phyloP scores from a whole-genome alignment of 1,140 invertebrate species.

The Thrips palmi region DNA sequence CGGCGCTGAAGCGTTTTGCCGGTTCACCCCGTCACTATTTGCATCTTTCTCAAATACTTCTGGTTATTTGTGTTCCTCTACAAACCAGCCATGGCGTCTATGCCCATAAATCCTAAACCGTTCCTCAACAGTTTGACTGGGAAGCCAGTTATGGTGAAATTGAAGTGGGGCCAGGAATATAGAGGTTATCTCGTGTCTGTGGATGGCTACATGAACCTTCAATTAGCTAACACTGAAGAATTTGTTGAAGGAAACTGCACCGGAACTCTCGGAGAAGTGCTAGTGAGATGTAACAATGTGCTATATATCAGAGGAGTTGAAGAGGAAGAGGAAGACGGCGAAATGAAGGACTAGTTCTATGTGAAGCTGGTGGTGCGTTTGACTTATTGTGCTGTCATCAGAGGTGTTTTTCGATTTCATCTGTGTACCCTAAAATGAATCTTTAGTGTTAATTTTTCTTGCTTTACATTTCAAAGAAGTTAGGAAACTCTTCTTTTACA shows the following conservation, averaged over 20 bases:
- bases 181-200: slow-evolving; percentile 95
- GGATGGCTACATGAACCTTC: slow-evolving; percentile 98
- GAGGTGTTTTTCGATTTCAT: no score
- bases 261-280: slow-evolving; percentile 90
- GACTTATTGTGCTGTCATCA: no score
- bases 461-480: no score
- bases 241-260: slow-evolving; percentile 79
- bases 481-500: no score
- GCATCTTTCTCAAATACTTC: no score
- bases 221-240: slow-evolving; percentile 97
- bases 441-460: no score
- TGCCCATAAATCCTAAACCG: slow-evolving; percentile 98
- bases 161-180: slow-evolving; percentile 99
- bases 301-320: slow-evolving; percentile 90
- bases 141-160: slow-evolving; percentile 91
- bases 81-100: slow-evolving; percentile 44
- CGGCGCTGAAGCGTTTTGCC: no score
- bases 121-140: slow-evolving; percentile 96
- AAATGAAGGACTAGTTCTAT: slow-evolving; percentile 71
- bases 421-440: no score
- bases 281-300: slow-evolving; percentile 97
- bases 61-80: no score
- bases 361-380: no score
- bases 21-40: no score
- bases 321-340: slow-evolving; percentile 93